These are phyloP conservation scores for Microtus ochrogaster DNA, from an alignment of 2,113 vertebrate genomes.

Conservation along the genomic window DNA sequence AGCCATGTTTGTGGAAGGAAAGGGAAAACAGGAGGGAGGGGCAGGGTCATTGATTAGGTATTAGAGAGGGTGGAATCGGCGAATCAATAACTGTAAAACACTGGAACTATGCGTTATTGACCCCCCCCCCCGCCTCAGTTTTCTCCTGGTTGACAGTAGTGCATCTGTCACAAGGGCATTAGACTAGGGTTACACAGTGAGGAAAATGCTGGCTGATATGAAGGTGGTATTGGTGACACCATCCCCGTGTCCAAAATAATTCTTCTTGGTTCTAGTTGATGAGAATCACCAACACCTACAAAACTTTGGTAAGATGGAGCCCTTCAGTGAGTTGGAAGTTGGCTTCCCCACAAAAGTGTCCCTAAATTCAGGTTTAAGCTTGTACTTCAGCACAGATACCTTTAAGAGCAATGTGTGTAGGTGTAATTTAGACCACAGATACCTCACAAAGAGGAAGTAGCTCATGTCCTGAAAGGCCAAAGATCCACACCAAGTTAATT, in stretches of 20 bases:
- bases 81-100: background rate
- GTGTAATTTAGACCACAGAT: background rate
- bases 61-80: background rate
- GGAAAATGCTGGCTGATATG: background rate
- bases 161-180: background rate
- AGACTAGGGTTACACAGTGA: background rate
- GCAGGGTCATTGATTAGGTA: background rate
- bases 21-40: background rate
- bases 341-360: background rate
- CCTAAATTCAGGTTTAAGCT: constrained; percentile 29
- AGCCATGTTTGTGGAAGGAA: background rate
- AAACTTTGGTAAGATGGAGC: background rate
- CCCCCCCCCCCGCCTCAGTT: background rate
- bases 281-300: background rate
- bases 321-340: background rate
- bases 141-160: background rate
- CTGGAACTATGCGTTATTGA: background rate
- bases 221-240: background rate
- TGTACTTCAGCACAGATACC: background rate
- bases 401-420: background rate
- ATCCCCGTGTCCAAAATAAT: background rate
- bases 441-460: background rate
- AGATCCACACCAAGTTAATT: constrained; percentile 17
- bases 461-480: background rate
- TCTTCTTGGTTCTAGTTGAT: background rate